A percentile compares a stretch with the other conserved stretches of the same genome.
Evolutionary conservation across 2,888 invertebrate genomes (phyloP).

Genomic region (Exocentrus adspersus): DNA sequence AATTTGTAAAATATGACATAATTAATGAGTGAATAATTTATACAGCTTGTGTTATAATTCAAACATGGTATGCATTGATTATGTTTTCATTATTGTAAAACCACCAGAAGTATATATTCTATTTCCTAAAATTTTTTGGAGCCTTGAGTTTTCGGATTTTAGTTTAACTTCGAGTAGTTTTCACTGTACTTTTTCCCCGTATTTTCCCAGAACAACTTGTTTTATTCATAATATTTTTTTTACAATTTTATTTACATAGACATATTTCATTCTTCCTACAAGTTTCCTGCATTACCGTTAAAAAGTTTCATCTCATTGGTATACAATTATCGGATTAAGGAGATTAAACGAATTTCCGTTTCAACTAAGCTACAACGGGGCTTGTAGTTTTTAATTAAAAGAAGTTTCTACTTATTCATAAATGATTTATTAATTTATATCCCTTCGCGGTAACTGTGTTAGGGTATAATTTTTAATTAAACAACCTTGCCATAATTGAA

Average conservation of each 20-base stretch:
- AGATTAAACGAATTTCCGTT: neutral
- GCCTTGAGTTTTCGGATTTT: too few species aligned
- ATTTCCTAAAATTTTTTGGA: too few species aligned
- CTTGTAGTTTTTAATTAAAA: neutral
- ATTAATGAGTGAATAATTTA: too few species aligned
- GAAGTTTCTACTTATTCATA: neutral
- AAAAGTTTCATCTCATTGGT: neutral
- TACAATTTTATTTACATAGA: neutral
- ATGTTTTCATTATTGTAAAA: neutral
- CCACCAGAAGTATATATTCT: neutral
- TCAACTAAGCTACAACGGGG: neutral
- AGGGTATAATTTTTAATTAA: neutral
- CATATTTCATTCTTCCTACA: neutral
- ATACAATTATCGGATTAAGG: neutral
- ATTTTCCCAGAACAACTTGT: too few species aligned
- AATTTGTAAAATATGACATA: constrained; percentile 5
- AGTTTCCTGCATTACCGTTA: neutral
- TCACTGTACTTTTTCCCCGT: too few species aligned
- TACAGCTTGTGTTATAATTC: too few species aligned
- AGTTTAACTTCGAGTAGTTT: too few species aligned
- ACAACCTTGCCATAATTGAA: neutral
- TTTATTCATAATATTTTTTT: too few species aligned
- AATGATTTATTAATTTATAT: neutral
- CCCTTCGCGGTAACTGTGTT: neutral
- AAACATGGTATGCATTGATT: too few species aligned